Evolutionary conservation across 2,888 invertebrate genomes (phyloP).

Genomic region (Drosophila pseudotakahashii): DNA sequence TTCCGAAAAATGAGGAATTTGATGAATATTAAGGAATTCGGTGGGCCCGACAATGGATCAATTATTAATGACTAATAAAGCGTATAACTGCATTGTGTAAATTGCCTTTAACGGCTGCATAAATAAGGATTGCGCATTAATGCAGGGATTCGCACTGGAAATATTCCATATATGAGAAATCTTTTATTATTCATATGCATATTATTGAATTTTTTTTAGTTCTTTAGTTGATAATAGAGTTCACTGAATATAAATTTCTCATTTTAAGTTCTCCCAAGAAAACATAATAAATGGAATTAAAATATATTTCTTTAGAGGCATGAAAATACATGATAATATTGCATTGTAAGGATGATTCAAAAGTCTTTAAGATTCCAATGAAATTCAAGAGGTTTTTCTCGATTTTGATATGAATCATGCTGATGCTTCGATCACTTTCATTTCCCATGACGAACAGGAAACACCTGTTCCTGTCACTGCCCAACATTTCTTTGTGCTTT

Average conservation of each 20-base stretch:
- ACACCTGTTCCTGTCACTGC: conserved; percentile 29
- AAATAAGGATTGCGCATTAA: neutral
- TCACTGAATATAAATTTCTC: too few species aligned
- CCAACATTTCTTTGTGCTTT: conserved; percentile 42
- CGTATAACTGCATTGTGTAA: conserved; percentile 20
- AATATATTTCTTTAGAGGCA: neutral
- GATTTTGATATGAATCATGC: conserved; percentile 12
- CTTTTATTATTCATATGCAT: neutral
- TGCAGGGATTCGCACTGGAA: conserved; percentile 4
- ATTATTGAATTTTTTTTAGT: too few species aligned
- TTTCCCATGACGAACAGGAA: conserved; percentile 11
- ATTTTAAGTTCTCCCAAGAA: neutral
- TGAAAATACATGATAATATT: neutral
- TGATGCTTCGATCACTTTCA: conserved; percentile 11
- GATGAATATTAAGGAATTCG: conserved; percentile 19
- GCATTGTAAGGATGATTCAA: too few species aligned
- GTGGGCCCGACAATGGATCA: conserved; percentile 32
- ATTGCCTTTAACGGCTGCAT: conserved; percentile 10
- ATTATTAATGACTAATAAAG: conserved; percentile 33
- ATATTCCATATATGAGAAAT: neutral
- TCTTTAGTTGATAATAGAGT: too few species aligned
- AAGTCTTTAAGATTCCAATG: neutral
- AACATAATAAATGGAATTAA: neutral
- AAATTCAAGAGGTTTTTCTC: neutral
- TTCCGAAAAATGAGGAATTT: conserved; percentile 35